Base-by-base conservation (phyloP, 2,888 invertebrate genomes). In the Drosophila anomalata region DNA sequence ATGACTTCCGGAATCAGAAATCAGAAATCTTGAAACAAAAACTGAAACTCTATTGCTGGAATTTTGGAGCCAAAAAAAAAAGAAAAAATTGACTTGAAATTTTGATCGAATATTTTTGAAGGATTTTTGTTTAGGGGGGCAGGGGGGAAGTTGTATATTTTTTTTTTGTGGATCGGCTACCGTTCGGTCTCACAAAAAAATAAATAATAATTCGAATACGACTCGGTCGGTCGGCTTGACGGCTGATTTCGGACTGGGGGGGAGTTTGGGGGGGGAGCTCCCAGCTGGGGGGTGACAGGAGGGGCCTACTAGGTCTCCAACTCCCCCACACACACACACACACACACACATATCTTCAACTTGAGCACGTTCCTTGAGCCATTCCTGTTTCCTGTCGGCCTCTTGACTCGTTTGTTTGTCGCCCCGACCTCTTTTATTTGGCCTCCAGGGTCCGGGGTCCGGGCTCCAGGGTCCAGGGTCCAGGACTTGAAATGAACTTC, bases 401-500 rank as follows among this genome's bases (percentile, higher is more conserved):
- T 71, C 50, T 69, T 69, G 61, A 42, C 61, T 69, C 48, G 51
- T 57, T 65, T 73, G 56, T 59, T 65, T 69, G 57, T 53, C 78
- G 63, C 12, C 17, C 48, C 33, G 46, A 54, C 41, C 55, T 51
- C 47, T 41, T 29, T 33, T 58, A 41, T 58, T 55, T 58, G 50
- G 54, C 17, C 56, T 36, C 33, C 24, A 24, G 22, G 22, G 22
- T 3, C 8, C 44, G 39, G 11, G 17, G 54, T 20, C 22, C 44
- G 39, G 11, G 17, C 51, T 20, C 22, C 14, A 44, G 42, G 50
- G 47, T 7, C 51, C 11, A 12, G 46, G 55, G 46, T 54, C 6
- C 29, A 14, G 29, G 63, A 73, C 78, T 76, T 71, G 69, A 76
- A 78, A 80, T 78, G 78, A 83, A 83, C 77, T 78, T 82, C 71